phyloP scores from a whole-genome alignment of 2,797 vertebrate species.

The Macrochelys suwanniensis region DNA sequence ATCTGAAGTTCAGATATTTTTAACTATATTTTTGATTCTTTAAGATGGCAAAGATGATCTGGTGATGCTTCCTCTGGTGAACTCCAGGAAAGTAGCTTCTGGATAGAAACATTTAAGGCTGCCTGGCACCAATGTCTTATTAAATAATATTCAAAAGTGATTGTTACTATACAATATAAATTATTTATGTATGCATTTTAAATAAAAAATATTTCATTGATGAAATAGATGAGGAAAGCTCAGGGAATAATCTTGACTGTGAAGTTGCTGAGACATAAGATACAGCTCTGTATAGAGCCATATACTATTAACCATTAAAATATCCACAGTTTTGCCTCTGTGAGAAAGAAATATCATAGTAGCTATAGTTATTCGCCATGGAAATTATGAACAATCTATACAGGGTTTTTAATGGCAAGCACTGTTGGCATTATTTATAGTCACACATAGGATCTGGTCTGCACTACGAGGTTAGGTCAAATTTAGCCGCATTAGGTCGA shows the following conservation, averaged over 20 bases:
- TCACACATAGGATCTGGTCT: not conserved
- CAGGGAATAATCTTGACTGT: not conserved
- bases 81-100: not conserved
- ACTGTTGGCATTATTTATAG: not conserved
- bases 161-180: not conserved
- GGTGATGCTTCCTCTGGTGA: not conserved
- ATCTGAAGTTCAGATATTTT: not conserved
- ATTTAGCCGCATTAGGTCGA: too few relatives aligned
- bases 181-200: not conserved
- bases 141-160: not conserved
- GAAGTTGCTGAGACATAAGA: not conserved
- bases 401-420: not conserved
- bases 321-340: rapidly evolving
- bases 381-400: slow-evolving; percentile 18
- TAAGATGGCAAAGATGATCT: not conserved
- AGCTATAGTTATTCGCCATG: not conserved
- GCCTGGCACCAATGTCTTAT: not conserved
- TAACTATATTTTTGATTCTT: not conserved
- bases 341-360: not conserved
- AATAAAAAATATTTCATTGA: not conserved
- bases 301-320: not conserved
- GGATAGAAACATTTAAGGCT: not conserved
- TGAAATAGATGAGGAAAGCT: not conserved
- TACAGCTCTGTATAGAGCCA: not conserved
- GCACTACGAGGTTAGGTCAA: too few relatives aligned